These are phyloP conservation scores for Eucidaris tribuloides DNA, from an alignment of 35 echinoderm and acorn worm genomes.

Conservation along the genomic window DNA sequence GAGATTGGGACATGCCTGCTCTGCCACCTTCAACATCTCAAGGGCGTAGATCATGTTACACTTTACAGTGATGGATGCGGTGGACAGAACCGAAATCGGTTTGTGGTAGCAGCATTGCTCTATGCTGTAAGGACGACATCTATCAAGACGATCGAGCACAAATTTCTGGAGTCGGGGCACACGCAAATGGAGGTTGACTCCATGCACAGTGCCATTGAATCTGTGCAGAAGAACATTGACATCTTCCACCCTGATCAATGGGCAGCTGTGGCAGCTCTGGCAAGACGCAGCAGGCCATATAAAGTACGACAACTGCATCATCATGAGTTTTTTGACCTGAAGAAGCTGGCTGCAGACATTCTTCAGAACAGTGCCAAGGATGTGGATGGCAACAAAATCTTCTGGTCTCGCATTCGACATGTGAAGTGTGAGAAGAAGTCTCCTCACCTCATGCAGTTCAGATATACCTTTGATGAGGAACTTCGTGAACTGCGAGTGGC, in stretches of 20 bases:
- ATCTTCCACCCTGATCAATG: slow-evolving; percentile 32
- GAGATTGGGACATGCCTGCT: background rate
- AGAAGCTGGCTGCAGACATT: slow-evolving; percentile 3
- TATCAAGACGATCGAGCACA: background rate
- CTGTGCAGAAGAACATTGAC: background rate
- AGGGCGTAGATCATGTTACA: background rate
- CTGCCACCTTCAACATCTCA: background rate
- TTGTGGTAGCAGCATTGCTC: slow-evolving; percentile 35
- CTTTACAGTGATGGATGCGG: slow-evolving; percentile 19
- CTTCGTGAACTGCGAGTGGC: background rate
- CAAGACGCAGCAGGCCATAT: slow-evolving; percentile 15
- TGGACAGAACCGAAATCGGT: slow-evolving; percentile 36
- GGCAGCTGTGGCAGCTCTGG: background rate
- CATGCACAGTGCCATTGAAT: slow-evolving; percentile 18
- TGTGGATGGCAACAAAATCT: slow-evolving; percentile 18
- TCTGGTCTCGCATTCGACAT: background rate
- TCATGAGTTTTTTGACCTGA: slow-evolving; percentile 25
- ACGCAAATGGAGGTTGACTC: slow-evolving; percentile 39
- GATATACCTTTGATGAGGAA: slow-evolving; percentile 22
- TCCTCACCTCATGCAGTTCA: slow-evolving; percentile 11
- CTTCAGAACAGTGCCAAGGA: slow-evolving; percentile 21
- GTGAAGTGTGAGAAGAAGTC: slow-evolving; percentile 22
- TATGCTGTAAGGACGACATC: slow-evolving; percentile 8
- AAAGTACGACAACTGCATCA: slow-evolving; percentile 2
- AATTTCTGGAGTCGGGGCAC: slow-evolving; percentile 27